phyloP scores from a whole-genome alignment of 2,888 invertebrate species.

The Synanthedon vespiformis region DNA sequence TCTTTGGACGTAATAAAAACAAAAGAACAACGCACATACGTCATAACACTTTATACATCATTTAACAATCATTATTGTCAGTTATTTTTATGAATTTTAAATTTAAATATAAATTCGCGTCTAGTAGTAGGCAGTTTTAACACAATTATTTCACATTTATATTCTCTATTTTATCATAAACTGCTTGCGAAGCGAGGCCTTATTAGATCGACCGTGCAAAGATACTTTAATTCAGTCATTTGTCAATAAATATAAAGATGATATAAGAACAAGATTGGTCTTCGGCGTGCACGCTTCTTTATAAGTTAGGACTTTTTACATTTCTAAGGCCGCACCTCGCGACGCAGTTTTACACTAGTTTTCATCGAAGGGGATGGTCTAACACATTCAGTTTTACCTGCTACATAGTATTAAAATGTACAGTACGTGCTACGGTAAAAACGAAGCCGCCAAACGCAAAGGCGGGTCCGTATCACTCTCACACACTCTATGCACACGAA shows the following conservation, averaged over 20 bases:
- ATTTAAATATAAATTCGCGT: slow-evolving; percentile 69
- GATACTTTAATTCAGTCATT: slow-evolving; percentile 1
- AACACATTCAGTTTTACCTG: slow-evolving; percentile 49
- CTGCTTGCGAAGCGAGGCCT: slow-evolving; percentile 32
- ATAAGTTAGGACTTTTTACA: neutral
- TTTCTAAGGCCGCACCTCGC: slow-evolving; percentile 30
- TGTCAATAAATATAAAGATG: neutral
- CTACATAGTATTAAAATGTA: slow-evolving; percentile 49
- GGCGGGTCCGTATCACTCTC: neutral
- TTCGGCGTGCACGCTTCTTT: neutral
- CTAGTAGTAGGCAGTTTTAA: slow-evolving; percentile 69
- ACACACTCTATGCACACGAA: slow-evolving; percentile 3
- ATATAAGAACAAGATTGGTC: neutral
- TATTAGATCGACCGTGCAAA: slow-evolving; percentile 5
- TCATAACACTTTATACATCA: slow-evolving; percentile 68
- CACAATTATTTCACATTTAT: slow-evolving; percentile 46
- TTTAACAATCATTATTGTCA: slow-evolving; percentile 72
- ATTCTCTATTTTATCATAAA: slow-evolving; percentile 39
- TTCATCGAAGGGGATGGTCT: slow-evolving; percentile 50
- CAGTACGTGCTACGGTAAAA: slow-evolving; percentile 31
- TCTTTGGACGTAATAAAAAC: slow-evolving; percentile 47
- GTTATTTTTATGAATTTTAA: slow-evolving; percentile 66
- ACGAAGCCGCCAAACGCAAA: slow-evolving; percentile 15
- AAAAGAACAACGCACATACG: slow-evolving; percentile 52
- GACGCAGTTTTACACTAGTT: slow-evolving; percentile 30